Evolutionary conservation across 2,113 vertebrate genomes (phyloP), one percentile per base, ranked within the genome.

Genomic region (Tachysurus fulvidraco): DNA sequence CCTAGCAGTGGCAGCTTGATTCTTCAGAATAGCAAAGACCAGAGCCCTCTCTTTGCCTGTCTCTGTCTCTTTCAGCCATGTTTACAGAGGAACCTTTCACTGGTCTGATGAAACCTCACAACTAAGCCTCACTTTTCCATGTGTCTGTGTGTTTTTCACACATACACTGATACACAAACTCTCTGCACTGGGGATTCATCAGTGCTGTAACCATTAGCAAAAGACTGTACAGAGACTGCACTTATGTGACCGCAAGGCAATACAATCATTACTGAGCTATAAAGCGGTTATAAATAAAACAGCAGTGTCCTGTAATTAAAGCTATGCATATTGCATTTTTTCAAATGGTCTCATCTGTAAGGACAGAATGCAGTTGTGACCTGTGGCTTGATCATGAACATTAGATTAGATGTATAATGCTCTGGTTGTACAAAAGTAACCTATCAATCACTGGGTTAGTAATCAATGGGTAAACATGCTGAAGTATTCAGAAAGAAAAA

Each of bases 341-440:
- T 9, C 30, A 50, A 67, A 69, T 13, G 25, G 59, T 2, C n/a
- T 83, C 80, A 82, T 82, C 60, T 54, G 46, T 69, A 67, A 36
- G 46, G 25, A 52, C 62, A 67, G 81, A 67, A 5, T 52, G 25
- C 46, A 30, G 23, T 21, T 50, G 25, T 52, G 54, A 59, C 54
- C 55, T 3, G 30, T 10, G 30, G 55, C 16, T 59, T 41, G 78
- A 55, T 80, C 78, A 59, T 28, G 36, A 59, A 59, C 78, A 41
- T 41, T 21, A 80, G 55, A 1, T 17, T 80, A 36, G 54, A 79
- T 85, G 59, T 77, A 78, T 64, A 74, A 90, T n/a, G 57, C 54
- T n/a, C 84, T 52, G 69, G 60, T 64, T 67, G 84, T 71, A 87
- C 83, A 91, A 69, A 86, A 90, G 85, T 79, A 88, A 55, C 52